phyloP scores from a whole-genome alignment of 2,797 vertebrate species.

The Bradypus variegatus region DNA sequence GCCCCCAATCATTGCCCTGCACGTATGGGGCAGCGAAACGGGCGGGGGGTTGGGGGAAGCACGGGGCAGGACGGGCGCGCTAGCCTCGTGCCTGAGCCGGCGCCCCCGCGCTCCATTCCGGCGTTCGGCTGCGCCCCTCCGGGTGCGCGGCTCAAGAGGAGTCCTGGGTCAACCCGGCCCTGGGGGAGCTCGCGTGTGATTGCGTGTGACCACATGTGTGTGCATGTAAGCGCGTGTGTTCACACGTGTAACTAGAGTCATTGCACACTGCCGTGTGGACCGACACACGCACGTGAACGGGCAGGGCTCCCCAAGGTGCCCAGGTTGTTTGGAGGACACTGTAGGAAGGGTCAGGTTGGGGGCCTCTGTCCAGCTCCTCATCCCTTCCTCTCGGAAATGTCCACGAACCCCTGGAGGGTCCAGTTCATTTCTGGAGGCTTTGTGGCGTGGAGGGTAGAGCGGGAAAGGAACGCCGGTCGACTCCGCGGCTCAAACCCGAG shows the following conservation, averaged over 20 bases:
- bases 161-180: background rate
- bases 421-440: background rate
- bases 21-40: background rate
- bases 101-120: background rate
- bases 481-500: background rate
- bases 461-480: background rate
- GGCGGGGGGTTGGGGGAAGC: background rate
- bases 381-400: background rate
- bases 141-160: background rate
- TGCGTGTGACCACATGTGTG: background rate
- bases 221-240: background rate
- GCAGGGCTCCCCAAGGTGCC: background rate
- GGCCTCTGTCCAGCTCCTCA: background rate
- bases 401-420: background rate
- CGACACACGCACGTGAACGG: background rate
- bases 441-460: background rate
- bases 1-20: background rate
- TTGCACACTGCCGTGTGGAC: background rate
- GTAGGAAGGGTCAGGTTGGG: background rate
- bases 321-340: conserved; percentile 44
- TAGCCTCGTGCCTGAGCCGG: background rate
- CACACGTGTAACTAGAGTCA: conserved; percentile 27
- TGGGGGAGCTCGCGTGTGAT: background rate
- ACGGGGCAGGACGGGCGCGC: background rate
- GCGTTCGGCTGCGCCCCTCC: conserved; percentile 9